phyloP scores from a whole-genome alignment of 2,888 invertebrate species.

The Caradrina kadenii region DNA sequence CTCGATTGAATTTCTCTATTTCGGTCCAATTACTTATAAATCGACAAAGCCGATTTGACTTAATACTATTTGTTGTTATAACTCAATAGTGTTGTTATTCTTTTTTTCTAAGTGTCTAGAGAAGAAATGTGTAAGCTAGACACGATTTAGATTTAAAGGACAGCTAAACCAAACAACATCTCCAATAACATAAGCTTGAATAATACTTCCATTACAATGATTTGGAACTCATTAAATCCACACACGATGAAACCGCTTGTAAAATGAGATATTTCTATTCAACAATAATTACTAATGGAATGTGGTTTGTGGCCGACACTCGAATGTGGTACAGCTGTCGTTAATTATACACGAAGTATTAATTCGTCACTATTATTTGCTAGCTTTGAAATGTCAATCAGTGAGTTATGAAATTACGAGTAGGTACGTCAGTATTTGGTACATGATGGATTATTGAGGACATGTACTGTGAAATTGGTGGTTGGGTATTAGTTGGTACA shows the following conservation, averaged over 20 bases:
- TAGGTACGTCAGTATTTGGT: background rate
- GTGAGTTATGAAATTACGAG: slow-evolving; percentile 36
- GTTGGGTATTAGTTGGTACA: background rate
- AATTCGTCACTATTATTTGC: slow-evolving; percentile 52
- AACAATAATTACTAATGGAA: slow-evolving; percentile 67
- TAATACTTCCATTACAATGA: slow-evolving; percentile 8
- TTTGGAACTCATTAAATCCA: slow-evolving; percentile 35
- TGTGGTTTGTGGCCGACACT: slow-evolving; percentile 61
- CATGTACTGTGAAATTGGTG: slow-evolving; percentile 4
- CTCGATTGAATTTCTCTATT: slow-evolving; percentile 55
- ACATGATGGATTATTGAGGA: slow-evolving; percentile 33
- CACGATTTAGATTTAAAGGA: no score
- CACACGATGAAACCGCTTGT: slow-evolving; percentile 45
- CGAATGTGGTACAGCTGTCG: slow-evolving; percentile 40
- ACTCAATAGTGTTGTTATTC: no score
- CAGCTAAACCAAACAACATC: background rate
- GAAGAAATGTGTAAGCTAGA: no score
- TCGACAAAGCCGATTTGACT: slow-evolving; percentile 14
- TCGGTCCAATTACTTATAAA: slow-evolving; percentile 35
- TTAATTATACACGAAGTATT: slow-evolving; percentile 60
- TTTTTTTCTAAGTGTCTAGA: no score
- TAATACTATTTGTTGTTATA: slow-evolving; percentile 13
- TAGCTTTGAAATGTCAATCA: slow-evolving; percentile 54
- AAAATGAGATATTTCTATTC: slow-evolving; percentile 59
- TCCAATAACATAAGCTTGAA: background rate